Evolutionary conservation across 2,888 invertebrate species (phyloP).

Genomic region (Hirtodrosophila histrioides): DNA sequence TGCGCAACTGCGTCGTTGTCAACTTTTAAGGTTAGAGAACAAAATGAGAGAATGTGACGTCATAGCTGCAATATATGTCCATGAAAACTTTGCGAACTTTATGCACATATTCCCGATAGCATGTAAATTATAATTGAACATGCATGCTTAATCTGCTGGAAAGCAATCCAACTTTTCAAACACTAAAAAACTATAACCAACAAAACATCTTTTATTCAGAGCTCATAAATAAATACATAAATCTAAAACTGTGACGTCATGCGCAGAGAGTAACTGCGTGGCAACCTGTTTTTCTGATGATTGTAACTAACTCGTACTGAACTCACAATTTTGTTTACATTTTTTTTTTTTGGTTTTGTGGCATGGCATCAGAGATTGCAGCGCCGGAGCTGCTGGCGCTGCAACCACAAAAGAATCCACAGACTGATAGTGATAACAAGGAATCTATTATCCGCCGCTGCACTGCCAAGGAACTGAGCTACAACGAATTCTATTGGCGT

Average conservation of each 20-base stretch:
- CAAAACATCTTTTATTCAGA: no score
- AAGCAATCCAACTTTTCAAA: no score
- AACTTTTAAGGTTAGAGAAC: neutral
- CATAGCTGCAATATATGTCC: conserved; percentile 5
- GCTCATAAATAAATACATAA: no score
- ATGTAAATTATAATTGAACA: no score
- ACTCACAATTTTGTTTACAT: conserved; percentile 49
- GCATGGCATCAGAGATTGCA: conserved; percentile 53
- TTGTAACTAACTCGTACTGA: no score
- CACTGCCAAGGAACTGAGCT: conserved; percentile 78
- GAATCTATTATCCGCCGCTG: conserved; percentile 38
- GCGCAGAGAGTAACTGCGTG: neutral
- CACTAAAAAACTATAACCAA: no score
- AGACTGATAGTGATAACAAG: neutral
- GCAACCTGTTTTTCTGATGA: neutral
- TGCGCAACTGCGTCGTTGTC: no score
- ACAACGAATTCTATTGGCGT: conserved; percentile 87
- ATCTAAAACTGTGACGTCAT: neutral
- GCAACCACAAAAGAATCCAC: conserved; percentile 21
- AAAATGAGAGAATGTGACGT: conserved; percentile 21
- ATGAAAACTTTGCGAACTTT: neutral
- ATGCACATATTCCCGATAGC: no score
- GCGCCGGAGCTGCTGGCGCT: conserved; percentile 51
- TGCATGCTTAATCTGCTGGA: no score
- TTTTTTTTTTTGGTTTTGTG: conserved; percentile 46